phyloP scores from a whole-genome alignment of 2,888 invertebrate genomes.

The Agrypnus murinus region DNA sequence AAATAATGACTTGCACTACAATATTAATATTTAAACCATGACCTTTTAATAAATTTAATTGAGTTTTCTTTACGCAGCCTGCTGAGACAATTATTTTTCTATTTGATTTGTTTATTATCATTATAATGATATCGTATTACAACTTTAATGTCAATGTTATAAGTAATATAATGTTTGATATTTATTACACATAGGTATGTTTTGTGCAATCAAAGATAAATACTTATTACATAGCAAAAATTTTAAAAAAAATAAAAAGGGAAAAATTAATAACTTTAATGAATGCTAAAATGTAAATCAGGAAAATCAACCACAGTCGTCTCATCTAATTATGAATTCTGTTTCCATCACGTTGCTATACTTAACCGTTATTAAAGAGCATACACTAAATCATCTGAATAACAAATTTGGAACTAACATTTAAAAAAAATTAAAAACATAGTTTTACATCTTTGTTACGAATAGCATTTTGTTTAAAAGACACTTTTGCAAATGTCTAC shows the following conservation, averaged over 20 bases:
- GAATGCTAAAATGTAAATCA: no score
- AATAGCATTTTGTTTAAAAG: constrained; percentile 32
- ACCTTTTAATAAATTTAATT: constrained; percentile 35
- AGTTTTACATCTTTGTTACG: constrained; percentile 10
- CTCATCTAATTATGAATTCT: no score
- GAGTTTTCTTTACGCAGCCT: constrained; percentile 31
- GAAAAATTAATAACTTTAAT: no score
- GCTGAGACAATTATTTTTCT: constrained; percentile 30
- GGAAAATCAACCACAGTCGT: no score
- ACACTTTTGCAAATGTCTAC: constrained; percentile 28
- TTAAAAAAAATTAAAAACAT: constrained; percentile 14
- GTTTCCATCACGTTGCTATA: constrained; percentile 2
- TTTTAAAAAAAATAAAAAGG: no score
- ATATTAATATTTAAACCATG: constrained; percentile 35
- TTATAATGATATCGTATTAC: constrained; percentile 9
- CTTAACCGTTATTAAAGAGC: constrained; percentile 8
- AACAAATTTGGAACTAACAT: constrained; percentile 13
- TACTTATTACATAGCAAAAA: no score
- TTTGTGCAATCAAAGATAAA: no score
- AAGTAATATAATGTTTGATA: constrained; percentile 3
- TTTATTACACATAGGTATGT: constrained; percentile 3
- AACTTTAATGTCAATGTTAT: constrained; percentile 30
- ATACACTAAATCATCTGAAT: constrained; percentile 7
- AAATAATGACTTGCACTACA: constrained; percentile 38
- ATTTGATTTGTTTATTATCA: constrained; percentile 33